Evolutionary conservation across 2,888 invertebrate genomes (phyloP), one percentile per base, ranked within the genome.

Genomic region (Archips crataeganus): DNA sequence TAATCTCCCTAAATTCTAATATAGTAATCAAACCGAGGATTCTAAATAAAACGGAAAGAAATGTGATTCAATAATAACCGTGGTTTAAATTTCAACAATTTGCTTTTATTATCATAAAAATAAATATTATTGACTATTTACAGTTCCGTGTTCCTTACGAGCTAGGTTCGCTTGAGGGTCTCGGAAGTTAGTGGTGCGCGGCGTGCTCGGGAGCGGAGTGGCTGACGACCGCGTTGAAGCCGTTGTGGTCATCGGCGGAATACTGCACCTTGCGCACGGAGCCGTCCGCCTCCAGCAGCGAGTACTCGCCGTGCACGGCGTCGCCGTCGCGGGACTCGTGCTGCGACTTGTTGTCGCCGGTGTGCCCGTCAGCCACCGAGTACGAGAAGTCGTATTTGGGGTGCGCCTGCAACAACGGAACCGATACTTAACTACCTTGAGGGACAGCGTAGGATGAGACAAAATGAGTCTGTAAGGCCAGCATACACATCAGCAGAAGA

Each of bases 291-390:
- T 93, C 92, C 67, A 88, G 69, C 70, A 93, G 86, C 13, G 90
- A 87, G 89, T 93, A 92, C 80, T 87, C 86, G 75, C 96, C 96
- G 82, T 95, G 95, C 78, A 96, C 96, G 68, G 93, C 95, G 82
- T 96, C 95, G 5, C 96, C 96, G 87, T 95, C 95, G 80, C 95
- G 93, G 84, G 91, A 90, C 87, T 95, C 95, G 65, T 93, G 89
- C 85, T 95, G 95, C 77, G 95, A 94, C 90, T 95, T 95, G 88
- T 95, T 94, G 90, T 95, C 95, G 49, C 95, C 96, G 78, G 95
- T 93, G 84, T 95, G 95, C 42, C 91, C 91, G 79, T 95, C 95
- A 73, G 95, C 92, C 11, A 95, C 95, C 39, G 95, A 95, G 86
- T 95, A 95, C 2, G 95, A 92, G 88, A 92, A 95, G 73, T 95